Evolutionary conservation across 1,140 invertebrate genomes (phyloP).

Genomic region (Bradynema listronoti): DNA sequence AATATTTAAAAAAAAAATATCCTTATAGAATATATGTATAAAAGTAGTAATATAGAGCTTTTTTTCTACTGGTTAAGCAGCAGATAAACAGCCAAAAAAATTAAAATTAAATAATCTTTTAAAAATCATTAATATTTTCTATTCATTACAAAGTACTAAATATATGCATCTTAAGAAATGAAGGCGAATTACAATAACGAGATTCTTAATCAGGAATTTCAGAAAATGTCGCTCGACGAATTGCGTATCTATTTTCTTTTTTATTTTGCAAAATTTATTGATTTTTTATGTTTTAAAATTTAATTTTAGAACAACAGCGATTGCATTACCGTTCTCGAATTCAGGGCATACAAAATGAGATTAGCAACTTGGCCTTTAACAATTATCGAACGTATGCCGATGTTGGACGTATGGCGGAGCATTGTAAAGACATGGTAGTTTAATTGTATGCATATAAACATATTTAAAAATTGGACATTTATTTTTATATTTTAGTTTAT

Average conservation of each 20-base stretch:
- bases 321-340: conserved; percentile 21
- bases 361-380: conserved; percentile 55
- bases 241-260: conserved; percentile 13
- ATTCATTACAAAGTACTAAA: no score
- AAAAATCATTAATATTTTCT: no score
- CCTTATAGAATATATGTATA: no score
- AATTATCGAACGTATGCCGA: conserved; percentile 58
- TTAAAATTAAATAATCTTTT: no score
- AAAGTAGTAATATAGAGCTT: no score
- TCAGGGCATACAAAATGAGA: conserved; percentile 40
- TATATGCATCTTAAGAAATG: no score
- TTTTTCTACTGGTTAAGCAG: no score
- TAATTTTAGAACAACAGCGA: conserved; percentile 30
- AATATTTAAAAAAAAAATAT: no score
- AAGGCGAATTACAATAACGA: no score
- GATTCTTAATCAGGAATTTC: no score
- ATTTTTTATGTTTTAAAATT: not conserved
- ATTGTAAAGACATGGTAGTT: conserved; percentile 53
- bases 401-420: conserved; percentile 54
- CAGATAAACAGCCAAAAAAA: no score
- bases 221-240: conserved; percentile 20
- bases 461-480: conserved; percentile 7
- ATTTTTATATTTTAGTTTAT: conserved; percentile 27
- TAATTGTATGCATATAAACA: not conserved
- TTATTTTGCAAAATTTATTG: conserved; percentile 11